phyloP scores from a whole-genome alignment of 2,888 invertebrate genomes.

The Bugula neritina region DNA sequence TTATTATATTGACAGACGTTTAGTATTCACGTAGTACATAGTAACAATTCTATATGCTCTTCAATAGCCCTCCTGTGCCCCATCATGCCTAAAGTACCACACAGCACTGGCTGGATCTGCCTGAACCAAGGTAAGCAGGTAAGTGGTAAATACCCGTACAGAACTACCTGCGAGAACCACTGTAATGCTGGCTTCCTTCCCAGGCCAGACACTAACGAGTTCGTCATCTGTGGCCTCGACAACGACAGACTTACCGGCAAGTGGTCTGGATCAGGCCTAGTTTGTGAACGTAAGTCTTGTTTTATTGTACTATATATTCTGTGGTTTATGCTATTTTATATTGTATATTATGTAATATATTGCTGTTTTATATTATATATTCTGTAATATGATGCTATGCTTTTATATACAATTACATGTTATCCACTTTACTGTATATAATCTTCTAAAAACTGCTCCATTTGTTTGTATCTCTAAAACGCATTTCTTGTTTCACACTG shows the following conservation, averaged over 20 bases:
- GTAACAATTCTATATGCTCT: no score
- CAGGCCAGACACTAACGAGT: constrained; percentile 4
- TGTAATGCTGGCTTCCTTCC: constrained; percentile 9
- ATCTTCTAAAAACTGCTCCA: no score
- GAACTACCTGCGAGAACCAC: not conserved
- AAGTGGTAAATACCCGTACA: not conserved
- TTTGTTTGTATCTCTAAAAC: no score
- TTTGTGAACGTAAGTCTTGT: constrained; percentile 13
- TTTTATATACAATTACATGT: no score
- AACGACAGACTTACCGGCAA: not conserved
- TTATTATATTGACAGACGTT: no score
- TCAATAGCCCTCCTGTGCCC: constrained; percentile 9
- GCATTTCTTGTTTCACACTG: no score
- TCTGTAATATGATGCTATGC: no score
- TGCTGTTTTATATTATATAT: no score
- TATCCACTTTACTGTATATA: no score
- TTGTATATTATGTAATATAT: no score
- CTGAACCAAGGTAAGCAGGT: not conserved
- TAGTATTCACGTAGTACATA: no score
- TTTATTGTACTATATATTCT: not conserved
- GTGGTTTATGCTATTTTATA: not conserved
- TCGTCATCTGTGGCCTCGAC: constrained; percentile 6
- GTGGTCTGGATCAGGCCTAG: not conserved
- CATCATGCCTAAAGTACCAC: not conserved
- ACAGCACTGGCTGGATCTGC: constrained; percentile 9